Evolutionary conservation across 2,888 invertebrate species (phyloP), one percentile per base, ranked within the genome.

Genomic region (Pilophorus perplexus): DNA sequence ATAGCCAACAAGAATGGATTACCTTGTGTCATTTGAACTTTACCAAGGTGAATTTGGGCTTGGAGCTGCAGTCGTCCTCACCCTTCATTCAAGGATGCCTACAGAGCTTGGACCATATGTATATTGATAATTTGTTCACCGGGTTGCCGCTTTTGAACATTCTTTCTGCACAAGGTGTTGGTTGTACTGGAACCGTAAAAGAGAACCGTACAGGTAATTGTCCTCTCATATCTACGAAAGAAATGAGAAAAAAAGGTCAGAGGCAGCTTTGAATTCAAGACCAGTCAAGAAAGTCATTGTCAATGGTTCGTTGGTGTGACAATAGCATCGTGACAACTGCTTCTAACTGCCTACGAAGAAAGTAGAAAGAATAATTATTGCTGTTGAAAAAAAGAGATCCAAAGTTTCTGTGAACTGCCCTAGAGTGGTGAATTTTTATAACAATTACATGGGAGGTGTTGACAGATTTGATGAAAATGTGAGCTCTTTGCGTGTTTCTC

Each of bases 381-480:
- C 6, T 33, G 33, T 33, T 33, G 33, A 33, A 12, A 33, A 12
- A 12, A 33, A 33, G 12, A 6, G 33, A 6, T 6, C 33, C 33
- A 33, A 33, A 33, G 12, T 33, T 33, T 33, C 33, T 33, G 33
- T 33, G 6, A 12, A 33, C 6, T 12, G 33, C 33, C 33, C 33
- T 33, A 6, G 6, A 8, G 33, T 12, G 6, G 33, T 8, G 33
- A 6, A 33, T 33, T 33, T 33, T 33, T 66, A 57, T 42, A 66
- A 66, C 37, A 46, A 23, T 14, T 46, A 40, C 33, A 66, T 46
- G 66, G 66, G 66, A 18, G 66, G 57, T 23, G 59, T 66, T n/a
- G 65, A 55, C 65, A 2, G 33, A 10, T 55, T 55, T 55, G 55
- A 55, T 20, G 27, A 40, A 44, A 42, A 59, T 59, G 42, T 42